These are phyloP conservation scores for Spinus pinus DNA, from an alignment of 2,797 vertebrate genomes.

Conservation along the genomic window DNA sequence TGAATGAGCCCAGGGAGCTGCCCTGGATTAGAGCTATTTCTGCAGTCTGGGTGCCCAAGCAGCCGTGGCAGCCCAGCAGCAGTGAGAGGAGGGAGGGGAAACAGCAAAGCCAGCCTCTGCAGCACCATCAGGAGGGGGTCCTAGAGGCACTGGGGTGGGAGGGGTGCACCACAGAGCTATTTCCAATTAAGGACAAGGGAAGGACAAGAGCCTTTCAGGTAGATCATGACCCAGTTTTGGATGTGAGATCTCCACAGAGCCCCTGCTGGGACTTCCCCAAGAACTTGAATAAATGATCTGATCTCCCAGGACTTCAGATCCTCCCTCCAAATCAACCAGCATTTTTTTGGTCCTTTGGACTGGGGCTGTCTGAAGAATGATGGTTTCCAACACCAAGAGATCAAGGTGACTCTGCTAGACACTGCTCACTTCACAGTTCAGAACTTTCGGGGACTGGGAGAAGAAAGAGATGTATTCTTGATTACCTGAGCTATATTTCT, in stretches of 20 bases:
- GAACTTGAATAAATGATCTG: background rate
- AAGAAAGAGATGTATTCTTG: background rate
- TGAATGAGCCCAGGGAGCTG: background rate
- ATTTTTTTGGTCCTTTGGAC: background rate
- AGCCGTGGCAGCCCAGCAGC: background rate
- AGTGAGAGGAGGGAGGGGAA: background rate
- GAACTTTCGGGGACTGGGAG: background rate
- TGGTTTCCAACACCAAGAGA: background rate
- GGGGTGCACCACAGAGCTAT: background rate
- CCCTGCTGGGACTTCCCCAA: background rate
- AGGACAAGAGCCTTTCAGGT: background rate
- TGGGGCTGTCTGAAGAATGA: background rate
- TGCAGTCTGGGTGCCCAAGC: background rate
- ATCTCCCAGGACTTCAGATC: background rate
- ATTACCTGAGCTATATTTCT: background rate
- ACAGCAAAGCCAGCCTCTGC: background rate
- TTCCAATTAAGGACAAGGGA: background rate
- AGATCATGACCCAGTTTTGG: background rate
- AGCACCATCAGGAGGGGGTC: accelerated
- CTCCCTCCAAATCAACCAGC: background rate
- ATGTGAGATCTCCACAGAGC: background rate
- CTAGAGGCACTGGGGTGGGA: background rate
- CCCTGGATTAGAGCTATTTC: background rate
- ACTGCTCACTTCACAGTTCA: background rate
- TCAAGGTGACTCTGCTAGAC: background rate